Percentiles rank a stretch among this genome's conserved stretches.
Conservation (phyloP, 64 coral and sea anemone species). For the Orbicella faveolata region DNA sequence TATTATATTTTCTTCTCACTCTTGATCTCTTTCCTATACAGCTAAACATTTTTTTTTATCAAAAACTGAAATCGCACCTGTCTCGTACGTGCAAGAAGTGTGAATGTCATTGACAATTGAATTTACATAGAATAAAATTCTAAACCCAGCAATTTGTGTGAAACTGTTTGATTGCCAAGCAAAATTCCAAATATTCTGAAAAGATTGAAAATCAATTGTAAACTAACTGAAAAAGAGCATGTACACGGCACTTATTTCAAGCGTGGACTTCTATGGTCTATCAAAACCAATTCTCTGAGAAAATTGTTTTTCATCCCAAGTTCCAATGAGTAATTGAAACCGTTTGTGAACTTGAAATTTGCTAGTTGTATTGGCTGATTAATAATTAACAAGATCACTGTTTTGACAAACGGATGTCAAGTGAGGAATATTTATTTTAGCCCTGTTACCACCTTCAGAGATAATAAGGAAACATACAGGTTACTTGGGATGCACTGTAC, state of each 20-base stretch:
- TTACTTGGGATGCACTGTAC: no score
- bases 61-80: not conserved
- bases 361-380: not conserved
- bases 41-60: slow-evolving; percentile 45
- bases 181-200: not conserved
- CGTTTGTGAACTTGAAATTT: not conserved
- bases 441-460: not conserved
- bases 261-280: not conserved
- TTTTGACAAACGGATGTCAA: not conserved
- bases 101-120: not conserved
- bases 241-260: no score
- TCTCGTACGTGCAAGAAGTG: not conserved
- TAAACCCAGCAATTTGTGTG: no score
- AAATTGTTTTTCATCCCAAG: not conserved
- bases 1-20: slow-evolving; percentile 49
- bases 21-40: slow-evolving; percentile 54
- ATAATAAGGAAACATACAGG: not conserved
- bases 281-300: not conserved
- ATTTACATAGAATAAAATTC: not conserved
- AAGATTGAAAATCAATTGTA: no score
- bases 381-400: slow-evolving; percentile 20
- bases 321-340: not conserved
- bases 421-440: not conserved
- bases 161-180: not conserved
- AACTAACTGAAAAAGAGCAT: no score